Evolutionary conservation across 1,140 invertebrate genomes (phyloP).

Genomic region (Campodea augens): DNA sequence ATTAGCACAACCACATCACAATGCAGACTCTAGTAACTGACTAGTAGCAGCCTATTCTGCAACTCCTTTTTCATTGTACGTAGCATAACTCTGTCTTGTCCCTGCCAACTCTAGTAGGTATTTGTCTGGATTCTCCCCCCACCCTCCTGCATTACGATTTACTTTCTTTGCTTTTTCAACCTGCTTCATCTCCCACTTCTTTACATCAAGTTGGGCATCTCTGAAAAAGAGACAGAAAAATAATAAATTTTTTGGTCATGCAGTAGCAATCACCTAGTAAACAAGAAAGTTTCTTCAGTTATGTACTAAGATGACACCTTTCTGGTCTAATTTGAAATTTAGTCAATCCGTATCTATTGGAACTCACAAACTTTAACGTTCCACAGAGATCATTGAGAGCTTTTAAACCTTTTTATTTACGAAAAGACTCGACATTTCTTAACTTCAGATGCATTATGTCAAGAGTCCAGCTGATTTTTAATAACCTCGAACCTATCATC

Average conservation of each 20-base stretch:
- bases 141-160: conserved; percentile 62
- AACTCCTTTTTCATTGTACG: too few relatives aligned
- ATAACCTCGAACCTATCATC: too few relatives aligned
- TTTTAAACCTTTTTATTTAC: too few relatives aligned
- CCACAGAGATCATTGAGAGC: too few relatives aligned
- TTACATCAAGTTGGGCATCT: conserved; percentile 65
- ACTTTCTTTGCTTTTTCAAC: conserved; percentile 58
- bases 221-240: conserved; percentile 21
- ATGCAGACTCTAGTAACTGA: too few relatives aligned
- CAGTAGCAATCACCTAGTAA: conserved; percentile 1
- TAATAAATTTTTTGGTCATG: background rate
- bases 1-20: too few relatives aligned
- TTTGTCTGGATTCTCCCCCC: conserved; percentile 81
- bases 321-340: conserved; percentile 26
- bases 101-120: conserved; percentile 68
- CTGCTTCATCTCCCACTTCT: conserved; percentile 76
- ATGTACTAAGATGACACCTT: conserved; percentile 2
- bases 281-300: conserved; percentile 18
- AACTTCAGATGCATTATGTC: too few relatives aligned
- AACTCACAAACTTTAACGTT: too few relatives aligned
- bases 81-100: background rate
- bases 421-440: too few relatives aligned
- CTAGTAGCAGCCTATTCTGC: too few relatives aligned
- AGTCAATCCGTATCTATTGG: too few relatives aligned
- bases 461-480: too few relatives aligned